A percentile compares a stretch with the other conserved stretches of the same genome.
Conservation (phyloP, 2,797 vertebrate species). For the Pogoniulus pusillus region DNA sequence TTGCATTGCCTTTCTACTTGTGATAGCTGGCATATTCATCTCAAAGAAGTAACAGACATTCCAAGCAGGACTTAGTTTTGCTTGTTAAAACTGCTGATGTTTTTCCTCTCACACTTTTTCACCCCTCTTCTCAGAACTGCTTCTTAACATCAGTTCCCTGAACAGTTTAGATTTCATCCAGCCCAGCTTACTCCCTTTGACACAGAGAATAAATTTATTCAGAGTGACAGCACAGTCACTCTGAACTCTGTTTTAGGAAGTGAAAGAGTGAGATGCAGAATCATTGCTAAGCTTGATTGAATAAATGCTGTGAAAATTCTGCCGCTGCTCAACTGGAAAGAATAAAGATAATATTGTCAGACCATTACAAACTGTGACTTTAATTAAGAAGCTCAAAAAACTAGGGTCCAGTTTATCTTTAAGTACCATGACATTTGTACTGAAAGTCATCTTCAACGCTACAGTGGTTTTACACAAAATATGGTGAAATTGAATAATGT, state of each 20-base stretch:
- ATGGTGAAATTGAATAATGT: constrained; percentile 84
- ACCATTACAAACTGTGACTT: constrained; percentile 81
- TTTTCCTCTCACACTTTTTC: background rate
- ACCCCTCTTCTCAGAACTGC: constrained; percentile 16
- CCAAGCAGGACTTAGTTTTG: background rate
- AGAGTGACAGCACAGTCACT: constrained; percentile 52
- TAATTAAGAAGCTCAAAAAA: constrained; percentile 85
- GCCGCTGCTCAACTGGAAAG: constrained; percentile 80
- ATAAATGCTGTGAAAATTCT: constrained; percentile 81
- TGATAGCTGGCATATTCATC: background rate
- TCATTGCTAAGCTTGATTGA: constrained; percentile 76
- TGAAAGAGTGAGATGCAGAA: constrained; percentile 67
- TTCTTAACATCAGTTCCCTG: constrained; percentile 47
- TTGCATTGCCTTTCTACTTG: background rate
- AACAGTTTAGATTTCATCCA: constrained; percentile 57
- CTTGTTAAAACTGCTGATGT: background rate
- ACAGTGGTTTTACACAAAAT: constrained; percentile 84
- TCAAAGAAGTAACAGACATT: background rate
- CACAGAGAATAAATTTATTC: constrained; percentile 51
- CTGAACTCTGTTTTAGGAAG: constrained; percentile 71
- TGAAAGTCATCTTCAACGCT: constrained; percentile 84
- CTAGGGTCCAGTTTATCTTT: constrained; percentile 81
- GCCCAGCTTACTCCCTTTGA: constrained; percentile 39
- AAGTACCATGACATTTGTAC: constrained; percentile 86
- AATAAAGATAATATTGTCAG: constrained; percentile 82